Conservation (phyloP, 2,888 invertebrate species). For the Litoditis marina region DNA sequence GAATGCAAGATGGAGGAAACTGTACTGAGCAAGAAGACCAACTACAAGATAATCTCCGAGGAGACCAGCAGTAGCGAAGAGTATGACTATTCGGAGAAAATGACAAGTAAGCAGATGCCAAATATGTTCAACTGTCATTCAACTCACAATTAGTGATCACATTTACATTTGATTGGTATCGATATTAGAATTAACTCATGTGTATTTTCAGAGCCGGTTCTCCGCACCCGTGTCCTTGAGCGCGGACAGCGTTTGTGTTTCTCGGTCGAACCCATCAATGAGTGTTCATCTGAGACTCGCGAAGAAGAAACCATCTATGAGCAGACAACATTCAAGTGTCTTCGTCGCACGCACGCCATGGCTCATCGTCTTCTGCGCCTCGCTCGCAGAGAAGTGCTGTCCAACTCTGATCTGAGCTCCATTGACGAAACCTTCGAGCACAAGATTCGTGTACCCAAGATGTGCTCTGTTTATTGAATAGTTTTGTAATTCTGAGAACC, state of each 20-base stretch:
- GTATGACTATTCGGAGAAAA: no score
- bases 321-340: slow-evolving; percentile 32
- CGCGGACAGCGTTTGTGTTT: slow-evolving; percentile 51
- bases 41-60: slow-evolving; percentile 27
- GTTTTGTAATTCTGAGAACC: neutral
- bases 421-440: slow-evolving; percentile 6
- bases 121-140: no score
- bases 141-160: no score
- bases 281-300: slow-evolving; percentile 31
- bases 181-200: no score
- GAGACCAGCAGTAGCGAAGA: slow-evolving; percentile 24
- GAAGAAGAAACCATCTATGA: slow-evolving; percentile 24
- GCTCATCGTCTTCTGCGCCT: slow-evolving; percentile 29
- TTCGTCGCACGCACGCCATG: slow-evolving; percentile 23
- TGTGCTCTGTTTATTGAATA: slow-evolving; percentile 16
- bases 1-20: slow-evolving; percentile 31
- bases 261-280: slow-evolving; percentile 43
- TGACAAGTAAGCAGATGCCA: no score
- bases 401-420: slow-evolving; percentile 7
- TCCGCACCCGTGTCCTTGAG: slow-evolving; percentile 46
- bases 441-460: slow-evolving; percentile 8
- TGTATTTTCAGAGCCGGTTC: slow-evolving; percentile 26
- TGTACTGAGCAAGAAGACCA: slow-evolving; percentile 28
- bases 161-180: no score
- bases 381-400: slow-evolving; percentile 24